Percentiles rank a stretch among this genome's conserved stretches.
phyloP scores from a whole-genome alignment of 1,140 invertebrate species.

The Hermetia illucens region DNA sequence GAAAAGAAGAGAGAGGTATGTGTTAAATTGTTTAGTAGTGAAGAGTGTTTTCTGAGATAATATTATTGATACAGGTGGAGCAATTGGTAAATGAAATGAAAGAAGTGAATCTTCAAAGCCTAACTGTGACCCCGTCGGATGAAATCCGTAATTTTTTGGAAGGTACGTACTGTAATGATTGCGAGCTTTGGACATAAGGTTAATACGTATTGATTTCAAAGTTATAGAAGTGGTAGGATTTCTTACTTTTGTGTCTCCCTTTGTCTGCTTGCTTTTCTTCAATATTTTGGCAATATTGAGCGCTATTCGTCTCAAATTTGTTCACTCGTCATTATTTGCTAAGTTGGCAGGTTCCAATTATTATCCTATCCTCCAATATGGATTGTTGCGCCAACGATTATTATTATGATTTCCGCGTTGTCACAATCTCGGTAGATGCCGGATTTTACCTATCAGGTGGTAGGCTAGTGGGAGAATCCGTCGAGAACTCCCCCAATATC shows the following conservation, averaged over 20 bases:
- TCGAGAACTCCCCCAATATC: no score
- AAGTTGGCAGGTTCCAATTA: no score
- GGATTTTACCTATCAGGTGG: no score
- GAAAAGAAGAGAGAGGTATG: slow-evolving; percentile 61
- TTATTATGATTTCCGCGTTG: no score
- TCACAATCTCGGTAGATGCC: no score
- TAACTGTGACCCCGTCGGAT: slow-evolving; percentile 68
- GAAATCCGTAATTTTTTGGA: slow-evolving; percentile 67
- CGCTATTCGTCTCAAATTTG: no score
- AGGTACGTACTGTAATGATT: slow-evolving; percentile 32
- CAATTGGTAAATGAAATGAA: slow-evolving; percentile 78
- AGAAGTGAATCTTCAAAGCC: slow-evolving; percentile 76
- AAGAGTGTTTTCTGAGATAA: neutral
- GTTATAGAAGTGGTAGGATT: slow-evolving; percentile 7
- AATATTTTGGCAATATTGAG: no score
- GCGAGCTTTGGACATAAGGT: neutral
- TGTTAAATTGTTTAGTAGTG: slow-evolving; percentile 1
- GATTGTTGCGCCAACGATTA: no score
- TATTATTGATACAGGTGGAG: slow-evolving; percentile 39
- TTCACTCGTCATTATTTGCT: no score
- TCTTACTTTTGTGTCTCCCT: slow-evolving; percentile 10
- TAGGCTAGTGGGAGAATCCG: no score
- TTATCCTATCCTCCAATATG: no score
- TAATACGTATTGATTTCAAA: neutral
- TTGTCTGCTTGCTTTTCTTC: no score